A percentile compares a stretch with the other conserved stretches of the same genome.
Conservation (phyloP, 2,888 invertebrate species). For the Lepidochitona cinerea region DNA sequence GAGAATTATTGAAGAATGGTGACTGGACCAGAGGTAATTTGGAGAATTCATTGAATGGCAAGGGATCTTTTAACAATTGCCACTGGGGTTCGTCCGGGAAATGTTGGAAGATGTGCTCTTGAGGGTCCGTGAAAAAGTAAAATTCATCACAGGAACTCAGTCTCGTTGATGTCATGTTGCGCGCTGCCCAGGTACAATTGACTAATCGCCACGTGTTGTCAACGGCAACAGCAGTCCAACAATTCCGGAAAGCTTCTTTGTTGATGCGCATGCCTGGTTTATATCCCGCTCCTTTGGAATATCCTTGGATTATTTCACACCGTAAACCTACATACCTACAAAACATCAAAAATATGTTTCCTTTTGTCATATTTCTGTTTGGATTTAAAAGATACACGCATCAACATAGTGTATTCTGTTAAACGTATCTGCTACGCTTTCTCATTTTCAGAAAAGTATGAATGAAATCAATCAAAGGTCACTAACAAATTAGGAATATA, state of each 20-base stretch:
- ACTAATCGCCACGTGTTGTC: slow-evolving; percentile 98
- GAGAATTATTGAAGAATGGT: slow-evolving; percentile 72
- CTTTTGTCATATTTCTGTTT: slow-evolving; percentile 60
- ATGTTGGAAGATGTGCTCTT: slow-evolving; percentile 69
- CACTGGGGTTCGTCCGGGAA: slow-evolving; percentile 69
- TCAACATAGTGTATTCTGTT: too few species aligned
- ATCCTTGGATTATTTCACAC: slow-evolving; percentile 98
- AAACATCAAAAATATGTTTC: slow-evolving; percentile 18
- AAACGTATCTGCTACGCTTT: too few species aligned
- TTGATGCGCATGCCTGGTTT: slow-evolving; percentile 81
- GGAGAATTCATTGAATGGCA: slow-evolving; percentile 71
- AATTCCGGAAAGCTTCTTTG: slow-evolving; percentile 84
- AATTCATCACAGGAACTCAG: slow-evolving; percentile 66
- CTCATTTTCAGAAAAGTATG: too few species aligned
- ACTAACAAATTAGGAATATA: too few species aligned
- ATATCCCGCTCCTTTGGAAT: slow-evolving; percentile 97
- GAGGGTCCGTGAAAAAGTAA: slow-evolving; percentile 69
- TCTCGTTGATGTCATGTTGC: slow-evolving; percentile 73
- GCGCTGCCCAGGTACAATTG: slow-evolving; percentile 98
- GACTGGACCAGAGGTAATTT: slow-evolving; percentile 72
- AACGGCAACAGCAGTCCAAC: slow-evolving; percentile 99
- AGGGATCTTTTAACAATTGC: slow-evolving; percentile 72
- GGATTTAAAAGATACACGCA: too few species aligned
- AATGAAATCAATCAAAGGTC: too few species aligned
- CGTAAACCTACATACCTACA: slow-evolving; percentile 95